phyloP scores from a whole-genome alignment of 2,113 vertebrate genomes.

The Pelecanus crispus region DNA sequence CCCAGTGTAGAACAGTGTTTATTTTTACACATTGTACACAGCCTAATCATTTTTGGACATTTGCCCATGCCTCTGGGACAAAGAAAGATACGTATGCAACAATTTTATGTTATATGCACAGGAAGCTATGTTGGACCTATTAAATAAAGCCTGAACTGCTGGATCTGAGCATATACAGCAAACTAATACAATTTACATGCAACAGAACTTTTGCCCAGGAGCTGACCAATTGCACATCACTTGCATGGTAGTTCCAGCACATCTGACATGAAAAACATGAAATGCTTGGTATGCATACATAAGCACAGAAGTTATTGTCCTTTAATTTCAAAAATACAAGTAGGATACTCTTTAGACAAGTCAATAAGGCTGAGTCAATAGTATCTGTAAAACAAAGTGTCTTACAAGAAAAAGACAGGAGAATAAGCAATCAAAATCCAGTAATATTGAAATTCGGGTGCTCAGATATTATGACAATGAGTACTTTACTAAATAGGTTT shows the following conservation, averaged over 20 bases:
- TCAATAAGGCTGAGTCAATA: not conserved
- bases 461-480: not conserved
- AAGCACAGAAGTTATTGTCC: not conserved
- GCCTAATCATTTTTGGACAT: not conserved
- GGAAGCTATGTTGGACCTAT: not conserved
- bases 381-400: not conserved
- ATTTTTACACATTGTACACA: not conserved
- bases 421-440: not conserved
- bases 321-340: not conserved
- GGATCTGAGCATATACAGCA: not conserved
- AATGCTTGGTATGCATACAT: not conserved
- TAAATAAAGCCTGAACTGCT: not conserved
- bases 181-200: not conserved
- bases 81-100: not conserved
- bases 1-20: not conserved
- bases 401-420: not conserved
- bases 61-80: not conserved
- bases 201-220: not conserved
- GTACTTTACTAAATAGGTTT: not conserved
- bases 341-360: not conserved
- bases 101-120: not conserved
- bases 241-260: not conserved
- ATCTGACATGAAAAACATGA: not conserved
- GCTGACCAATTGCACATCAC: not conserved
- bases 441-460: not conserved